Evolutionary conservation across 2,888 invertebrate genomes (phyloP), one percentile per base, ranked within the genome.

Genomic region (Philopedon plagiatum): DNA sequence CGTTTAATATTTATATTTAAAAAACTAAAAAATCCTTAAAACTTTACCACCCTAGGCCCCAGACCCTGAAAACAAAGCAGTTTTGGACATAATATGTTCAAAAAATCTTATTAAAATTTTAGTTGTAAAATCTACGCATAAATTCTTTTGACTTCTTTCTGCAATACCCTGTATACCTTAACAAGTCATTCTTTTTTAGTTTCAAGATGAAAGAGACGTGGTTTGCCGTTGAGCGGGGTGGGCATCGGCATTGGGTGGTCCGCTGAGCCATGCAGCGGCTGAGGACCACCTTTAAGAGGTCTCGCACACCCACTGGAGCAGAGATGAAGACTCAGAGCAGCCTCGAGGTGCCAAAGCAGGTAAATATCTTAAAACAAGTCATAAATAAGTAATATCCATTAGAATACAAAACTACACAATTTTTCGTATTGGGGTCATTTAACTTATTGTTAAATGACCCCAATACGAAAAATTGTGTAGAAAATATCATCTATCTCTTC

Each of bases 301-400:
- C 94, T 85, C 91, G 93, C 82, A 95, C 95, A 78, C 95, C 95
- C 76, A 95, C 94, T 76, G 94, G 94, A 78, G 93, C 93, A 83
- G 95, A 95, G 87, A 95, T 95, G 94, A 95, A 95, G 89, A 93
- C 93, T 78, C 95, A 95, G 85, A 94, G 94, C 87, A 95, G 94
- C 86, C 91, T 96, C 81, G 95, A 96, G 85, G 94, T 95, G 80
- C 95, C 96, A 78, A 94, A 94, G 84, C 94, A 94, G 89, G 92
- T 95, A 80, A 69, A 37, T 21, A 29, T 15, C 19, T 13, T 19
- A 19, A 5, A 11, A 58, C n/a, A n/a, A n/a, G n/a, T 21, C 7
- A 26, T 13, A 26, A 19, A 7, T 23, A 60, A 39, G 23, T 26
- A 13, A 60, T 21, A 21, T 11, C 39, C 39, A 8, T 34, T 34